Percentiles rank a stretch among this genome's conserved stretches.
phyloP scores from a whole-genome alignment of 2,113 vertebrate genomes.

The Colaptes auratus region DNA sequence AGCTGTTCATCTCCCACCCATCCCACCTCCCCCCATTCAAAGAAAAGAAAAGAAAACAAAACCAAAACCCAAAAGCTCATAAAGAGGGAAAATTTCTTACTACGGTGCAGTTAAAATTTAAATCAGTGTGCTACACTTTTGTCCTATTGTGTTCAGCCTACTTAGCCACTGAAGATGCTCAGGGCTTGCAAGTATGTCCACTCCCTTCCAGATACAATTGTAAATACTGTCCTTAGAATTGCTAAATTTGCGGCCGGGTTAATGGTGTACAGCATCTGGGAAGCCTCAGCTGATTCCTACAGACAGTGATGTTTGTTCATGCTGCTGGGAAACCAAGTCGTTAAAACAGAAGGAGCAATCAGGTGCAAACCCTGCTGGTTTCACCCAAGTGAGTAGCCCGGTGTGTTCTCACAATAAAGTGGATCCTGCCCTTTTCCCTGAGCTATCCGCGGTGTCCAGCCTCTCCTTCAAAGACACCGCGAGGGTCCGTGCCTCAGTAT shows the following conservation, averaged over 20 bases:
- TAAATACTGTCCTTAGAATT: neutral
- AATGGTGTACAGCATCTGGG: neutral
- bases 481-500: no score
- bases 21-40: no score
- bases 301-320: neutral
- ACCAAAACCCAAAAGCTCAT: neutral
- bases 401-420: neutral
- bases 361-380: neutral
- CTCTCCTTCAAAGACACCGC: no score
- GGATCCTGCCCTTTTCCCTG: no score
- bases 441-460: no score
- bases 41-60: neutral
- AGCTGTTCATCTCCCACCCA: no score
- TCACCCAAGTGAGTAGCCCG: neutral
- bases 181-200: neutral
- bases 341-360: neutral
- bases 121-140: neutral
- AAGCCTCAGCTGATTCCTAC: neutral
- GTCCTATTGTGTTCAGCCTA: neutral
- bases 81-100: neutral
- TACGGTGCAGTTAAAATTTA: neutral
- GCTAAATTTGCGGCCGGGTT: conserved; percentile 2
- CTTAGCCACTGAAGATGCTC: neutral
- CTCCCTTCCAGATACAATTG: neutral
- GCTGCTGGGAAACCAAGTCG: neutral